Conservation (phyloP, 2,888 invertebrate species). For the Catocala sponsa region DNA sequence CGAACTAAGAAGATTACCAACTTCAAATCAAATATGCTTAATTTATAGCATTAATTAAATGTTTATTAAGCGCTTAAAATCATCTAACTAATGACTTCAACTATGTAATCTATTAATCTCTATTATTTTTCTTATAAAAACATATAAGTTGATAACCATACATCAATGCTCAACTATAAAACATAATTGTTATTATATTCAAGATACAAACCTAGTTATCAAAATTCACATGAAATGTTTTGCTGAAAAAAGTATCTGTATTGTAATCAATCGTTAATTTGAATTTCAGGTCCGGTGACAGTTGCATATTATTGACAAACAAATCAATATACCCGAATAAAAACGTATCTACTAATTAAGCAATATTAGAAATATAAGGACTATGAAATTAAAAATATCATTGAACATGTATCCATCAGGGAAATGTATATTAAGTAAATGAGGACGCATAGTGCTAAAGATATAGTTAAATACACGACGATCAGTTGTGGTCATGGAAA, state of each 20-base stretch:
- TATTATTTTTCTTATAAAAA: too few relatives aligned
- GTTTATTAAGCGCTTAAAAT: slow-evolving; percentile 3
- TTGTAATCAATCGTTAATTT: slow-evolving; percentile 10
- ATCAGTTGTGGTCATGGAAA: slow-evolving; percentile 87
- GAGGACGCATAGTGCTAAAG: slow-evolving; percentile 64
- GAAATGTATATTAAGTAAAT: slow-evolving; percentile 53
- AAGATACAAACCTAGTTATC: too few relatives aligned
- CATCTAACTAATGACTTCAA: neutral
- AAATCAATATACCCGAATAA: slow-evolving; percentile 22
- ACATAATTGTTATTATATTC: too few relatives aligned
- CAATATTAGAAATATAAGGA: slow-evolving; percentile 38
- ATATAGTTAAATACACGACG: slow-evolving; percentile 72
- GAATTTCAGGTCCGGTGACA: slow-evolving; percentile 35
- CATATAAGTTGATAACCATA: too few relatives aligned
- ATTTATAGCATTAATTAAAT: neutral
- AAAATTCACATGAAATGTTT: too few relatives aligned
- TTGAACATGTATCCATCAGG: slow-evolving; percentile 42
- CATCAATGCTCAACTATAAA: too few relatives aligned
- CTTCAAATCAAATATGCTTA: slow-evolving; percentile 2
- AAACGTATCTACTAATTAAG: slow-evolving; percentile 28
- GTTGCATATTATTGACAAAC: slow-evolving; percentile 22
- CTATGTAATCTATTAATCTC: too few relatives aligned
- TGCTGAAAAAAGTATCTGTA: too few relatives aligned
- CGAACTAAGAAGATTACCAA: slow-evolving; percentile 18
- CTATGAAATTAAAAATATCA: slow-evolving; percentile 44